Base-by-base conservation (phyloP, 1,140 invertebrate species). In the Neodiprion fabricii region DNA sequence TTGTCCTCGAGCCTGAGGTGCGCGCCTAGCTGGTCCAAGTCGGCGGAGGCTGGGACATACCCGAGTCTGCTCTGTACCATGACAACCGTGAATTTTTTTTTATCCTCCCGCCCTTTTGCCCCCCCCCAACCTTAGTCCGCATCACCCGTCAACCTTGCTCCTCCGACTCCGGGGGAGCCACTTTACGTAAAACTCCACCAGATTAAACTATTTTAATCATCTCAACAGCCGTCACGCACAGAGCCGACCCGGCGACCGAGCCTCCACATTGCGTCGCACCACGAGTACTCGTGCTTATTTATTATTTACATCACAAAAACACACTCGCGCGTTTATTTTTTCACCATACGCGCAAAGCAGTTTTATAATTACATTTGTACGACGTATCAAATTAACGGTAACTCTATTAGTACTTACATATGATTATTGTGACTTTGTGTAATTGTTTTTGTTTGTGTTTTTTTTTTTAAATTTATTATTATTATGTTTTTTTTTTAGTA, bases 1-100 rank as follows among this genome's bases (percentile, higher is more conserved):
- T 88, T 87, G 86, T 88, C 87, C 87, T 88, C 83, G 85, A 87
- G 87, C 84, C 87, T 80, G 85, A 87, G 86, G 86, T 87, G 86
- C 85, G 84, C 81, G 81, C 75, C 81, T 82, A 82, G 78, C 81
- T 76, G 80, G 75, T 84, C n/a, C 53, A 69, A 69, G 8, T 69
- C 8, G 11, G 23, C 67, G 80, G 83, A 83, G 85, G 84, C 85
- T 86, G 81, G 53, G 11, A 85, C 78, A 85, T 83, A 80, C 81
- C 85, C 83, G 85, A 85, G 85, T 87, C 81, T 83, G 85, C 82
- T 87, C 86, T 87, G 86, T 88, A 86, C 86, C 82, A 70, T 87
- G 86, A 86, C 81, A 80, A 86, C 78, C 75, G 76, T 80, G 78
- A 76, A 78, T 79, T 75, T 77, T 71, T 77, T 71, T 69, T 73